Percentiles rank a stretch among this genome's conserved stretches.
phyloP scores from a whole-genome alignment of 2,113 vertebrate genomes.

The Formicarius rufipectus region DNA sequence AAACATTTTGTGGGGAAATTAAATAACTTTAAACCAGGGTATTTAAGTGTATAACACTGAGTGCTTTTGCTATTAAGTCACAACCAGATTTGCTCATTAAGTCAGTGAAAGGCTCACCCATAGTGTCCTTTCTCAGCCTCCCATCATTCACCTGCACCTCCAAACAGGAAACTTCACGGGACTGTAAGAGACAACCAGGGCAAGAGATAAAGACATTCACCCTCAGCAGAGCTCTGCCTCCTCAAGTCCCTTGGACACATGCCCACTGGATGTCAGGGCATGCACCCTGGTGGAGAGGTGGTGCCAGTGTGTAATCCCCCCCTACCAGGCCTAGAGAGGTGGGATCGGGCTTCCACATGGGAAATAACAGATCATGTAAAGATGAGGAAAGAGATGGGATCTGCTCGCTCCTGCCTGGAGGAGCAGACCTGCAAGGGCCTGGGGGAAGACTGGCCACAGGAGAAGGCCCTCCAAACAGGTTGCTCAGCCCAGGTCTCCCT shows the following conservation, averaged over 20 bases:
- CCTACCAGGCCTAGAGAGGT: neutral
- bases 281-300: rapidly evolving
- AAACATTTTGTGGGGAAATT: neutral
- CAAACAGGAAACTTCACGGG: conserved; percentile 74
- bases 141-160: conserved; percentile 60
- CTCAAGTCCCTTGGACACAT: rapidly evolving
- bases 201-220: neutral
- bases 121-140: conserved; percentile 17
- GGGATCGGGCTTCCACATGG: neutral
- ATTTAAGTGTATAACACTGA: neutral
- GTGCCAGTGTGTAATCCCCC: neutral
- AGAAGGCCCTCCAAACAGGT: neutral
- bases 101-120: neutral
- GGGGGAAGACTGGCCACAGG: rapidly evolving
- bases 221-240: neutral
- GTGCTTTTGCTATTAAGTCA: neutral
- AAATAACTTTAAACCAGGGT: neutral
- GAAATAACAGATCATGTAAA: neutral
- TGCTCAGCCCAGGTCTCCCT: neutral
- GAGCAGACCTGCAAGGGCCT: rapidly evolving
- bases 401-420: rapidly evolving
- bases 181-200: conserved; percentile 43
- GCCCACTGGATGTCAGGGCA: rapidly evolving
- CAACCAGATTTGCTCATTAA: rapidly evolving
- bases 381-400: neutral